Percentiles rank a stretch among this genome's conserved stretches.
phyloP scores from a whole-genome alignment of 2,113 vertebrate species.

The Salminus brasiliensis region DNA sequence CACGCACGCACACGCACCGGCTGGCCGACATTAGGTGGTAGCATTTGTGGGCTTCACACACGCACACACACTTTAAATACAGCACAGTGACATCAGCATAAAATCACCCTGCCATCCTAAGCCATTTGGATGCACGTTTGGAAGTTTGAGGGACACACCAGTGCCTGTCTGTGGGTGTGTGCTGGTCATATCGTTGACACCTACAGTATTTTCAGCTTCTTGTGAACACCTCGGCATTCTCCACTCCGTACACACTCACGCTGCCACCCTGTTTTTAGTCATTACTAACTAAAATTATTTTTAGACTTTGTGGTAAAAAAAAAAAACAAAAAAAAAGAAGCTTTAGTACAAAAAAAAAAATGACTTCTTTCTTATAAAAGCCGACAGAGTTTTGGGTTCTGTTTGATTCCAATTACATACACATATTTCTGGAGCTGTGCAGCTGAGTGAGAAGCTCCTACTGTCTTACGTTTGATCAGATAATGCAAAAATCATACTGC shows the following conservation, averaged over 20 bases:
- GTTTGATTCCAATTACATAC: too few species aligned
- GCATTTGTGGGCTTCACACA: too few species aligned
- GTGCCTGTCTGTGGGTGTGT: conserved; percentile 4
- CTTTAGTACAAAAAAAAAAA: too few species aligned
- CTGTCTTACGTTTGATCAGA: too few species aligned
- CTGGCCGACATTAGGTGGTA: neutral
- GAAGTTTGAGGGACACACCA: neutral
- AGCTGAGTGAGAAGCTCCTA: too few species aligned
- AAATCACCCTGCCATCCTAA: neutral
- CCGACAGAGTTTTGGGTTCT: too few species aligned
- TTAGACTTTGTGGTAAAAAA: too few species aligned
- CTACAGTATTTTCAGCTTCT: conserved; percentile 8
- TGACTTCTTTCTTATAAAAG: too few species aligned
- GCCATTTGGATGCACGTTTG: conserved; percentile 4
- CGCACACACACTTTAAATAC: neutral
- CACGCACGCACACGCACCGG: neutral
- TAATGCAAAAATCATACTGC: too few species aligned
- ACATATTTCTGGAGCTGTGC: too few species aligned
- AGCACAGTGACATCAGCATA: conserved; percentile 30
- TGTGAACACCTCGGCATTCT: conserved; percentile 4
- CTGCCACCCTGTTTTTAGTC: neutral
- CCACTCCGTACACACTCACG: neutral
- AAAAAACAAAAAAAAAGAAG: too few species aligned
- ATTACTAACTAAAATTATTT: too few species aligned
- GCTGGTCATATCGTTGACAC: conserved; percentile 20